These are phyloP conservation scores for Isichthys henryi DNA, from an alignment of 2,113 vertebrate species.

Conservation along the genomic window DNA sequence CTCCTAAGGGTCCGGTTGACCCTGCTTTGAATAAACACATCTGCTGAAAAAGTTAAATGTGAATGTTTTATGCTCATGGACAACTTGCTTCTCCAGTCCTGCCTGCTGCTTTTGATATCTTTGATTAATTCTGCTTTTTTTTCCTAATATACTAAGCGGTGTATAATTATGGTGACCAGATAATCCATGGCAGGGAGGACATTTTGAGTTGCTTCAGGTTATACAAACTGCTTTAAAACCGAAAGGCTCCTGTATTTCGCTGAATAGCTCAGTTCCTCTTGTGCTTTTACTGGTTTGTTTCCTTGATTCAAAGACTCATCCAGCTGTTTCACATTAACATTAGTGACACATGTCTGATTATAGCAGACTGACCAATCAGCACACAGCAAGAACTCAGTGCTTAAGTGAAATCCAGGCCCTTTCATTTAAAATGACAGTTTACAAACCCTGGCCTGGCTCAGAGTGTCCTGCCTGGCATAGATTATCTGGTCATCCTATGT, in stretches of 20 bases:
- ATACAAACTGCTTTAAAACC: neutral
- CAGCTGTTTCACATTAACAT: neutral
- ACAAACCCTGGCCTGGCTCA: neutral
- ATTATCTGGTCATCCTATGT: neutral
- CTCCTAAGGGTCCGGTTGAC: neutral
- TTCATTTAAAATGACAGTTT: neutral
- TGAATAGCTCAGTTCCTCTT: neutral
- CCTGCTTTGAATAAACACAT: neutral
- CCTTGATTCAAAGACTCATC: neutral
- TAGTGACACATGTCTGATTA: neutral
- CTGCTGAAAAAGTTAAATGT: neutral
- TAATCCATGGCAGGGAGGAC: neutral
- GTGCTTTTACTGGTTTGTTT: neutral
- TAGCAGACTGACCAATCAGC: neutral
- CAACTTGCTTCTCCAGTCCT: neutral
- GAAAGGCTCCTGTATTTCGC: neutral
- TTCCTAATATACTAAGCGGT: neutral
- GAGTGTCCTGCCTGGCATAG: neutral
- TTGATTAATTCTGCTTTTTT: neutral
- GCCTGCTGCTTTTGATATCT: neutral
- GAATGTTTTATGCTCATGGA: neutral
- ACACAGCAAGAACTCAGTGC: neutral
- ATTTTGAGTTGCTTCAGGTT: neutral
- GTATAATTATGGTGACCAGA: neutral
- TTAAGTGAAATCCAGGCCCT: neutral